Conservation (phyloP, 2,888 invertebrate genomes). For the Melikaiella ostensackeni region DNA sequence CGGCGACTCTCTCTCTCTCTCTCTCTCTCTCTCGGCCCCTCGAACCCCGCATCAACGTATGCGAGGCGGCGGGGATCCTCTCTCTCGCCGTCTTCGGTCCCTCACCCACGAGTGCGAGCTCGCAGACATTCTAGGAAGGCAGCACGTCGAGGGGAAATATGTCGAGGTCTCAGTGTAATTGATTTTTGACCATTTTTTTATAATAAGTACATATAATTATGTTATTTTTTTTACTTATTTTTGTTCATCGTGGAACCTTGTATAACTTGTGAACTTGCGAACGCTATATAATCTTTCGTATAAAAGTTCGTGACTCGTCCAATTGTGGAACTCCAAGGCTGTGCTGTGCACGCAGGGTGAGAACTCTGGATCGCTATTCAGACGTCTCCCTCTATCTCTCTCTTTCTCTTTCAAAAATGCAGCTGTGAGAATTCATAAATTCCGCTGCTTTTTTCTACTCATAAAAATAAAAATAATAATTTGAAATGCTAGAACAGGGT, state of each 20-base stretch:
- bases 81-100: no score
- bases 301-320: conserved; percentile 39
- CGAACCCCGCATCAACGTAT: no score
- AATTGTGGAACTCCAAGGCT: conserved; percentile 36
- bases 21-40: no score
- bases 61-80: no score
- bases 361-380: conserved; percentile 25
- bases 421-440: conserved; percentile 29
- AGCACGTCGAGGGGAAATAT: no score
- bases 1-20: no score
- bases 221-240: not conserved
- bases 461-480: not conserved
- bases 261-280: conserved; percentile 18
- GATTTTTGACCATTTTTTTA: not conserved
- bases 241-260: not conserved
- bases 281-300: conserved; percentile 26
- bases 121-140: no score
- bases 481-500: not conserved
- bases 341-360: conserved; percentile 28
- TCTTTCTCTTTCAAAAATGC: not conserved
- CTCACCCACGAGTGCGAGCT: no score
- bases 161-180: no score
- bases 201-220: not conserved
- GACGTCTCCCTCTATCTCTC: not conserved
- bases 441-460: not conserved